Evolutionary conservation across 2,888 invertebrate genomes (phyloP).

Genomic region (Chymomyza amoena): DNA sequence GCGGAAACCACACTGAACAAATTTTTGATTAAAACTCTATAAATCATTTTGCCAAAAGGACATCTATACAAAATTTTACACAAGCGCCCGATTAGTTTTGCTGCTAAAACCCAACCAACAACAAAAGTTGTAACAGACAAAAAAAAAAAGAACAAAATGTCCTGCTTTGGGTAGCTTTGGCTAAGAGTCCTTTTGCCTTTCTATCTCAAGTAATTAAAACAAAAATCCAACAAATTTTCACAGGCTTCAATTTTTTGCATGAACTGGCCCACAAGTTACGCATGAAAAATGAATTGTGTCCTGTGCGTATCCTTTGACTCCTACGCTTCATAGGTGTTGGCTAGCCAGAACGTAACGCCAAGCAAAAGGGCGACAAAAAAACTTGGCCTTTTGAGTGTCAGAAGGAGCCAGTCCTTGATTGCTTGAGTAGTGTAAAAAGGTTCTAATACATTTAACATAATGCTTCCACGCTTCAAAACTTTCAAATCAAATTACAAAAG

Average conservation of each 20-base stretch:
- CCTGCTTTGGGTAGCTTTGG: neutral
- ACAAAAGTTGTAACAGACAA: neutral
- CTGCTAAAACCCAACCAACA: neutral
- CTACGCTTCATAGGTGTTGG: neutral
- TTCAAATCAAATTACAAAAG: slow-evolving; percentile 54
- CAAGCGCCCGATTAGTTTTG: neutral
- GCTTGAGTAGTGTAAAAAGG: neutral
- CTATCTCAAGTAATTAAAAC: neutral
- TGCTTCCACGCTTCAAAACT: slow-evolving; percentile 28
- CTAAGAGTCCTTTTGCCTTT: neutral
- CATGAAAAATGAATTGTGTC: slow-evolving; percentile 25
- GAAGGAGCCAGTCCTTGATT: neutral
- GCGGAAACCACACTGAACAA: no score
- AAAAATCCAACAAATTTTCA: no score
- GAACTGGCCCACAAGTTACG: no score
- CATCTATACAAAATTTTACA: neutral
- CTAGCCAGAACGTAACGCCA: neutral
- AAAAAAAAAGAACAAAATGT: no score
- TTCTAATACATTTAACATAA: slow-evolving; percentile 39
- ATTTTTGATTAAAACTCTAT: no score
- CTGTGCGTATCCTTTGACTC: neutral
- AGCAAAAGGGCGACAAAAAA: neutral
- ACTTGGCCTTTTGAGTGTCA: neutral
- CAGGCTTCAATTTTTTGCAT: no score
- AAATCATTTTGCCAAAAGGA: no score